Base-by-base conservation (phyloP, 2,797 vertebrate genomes). In the Xiphophorus birchmanni region DNA sequence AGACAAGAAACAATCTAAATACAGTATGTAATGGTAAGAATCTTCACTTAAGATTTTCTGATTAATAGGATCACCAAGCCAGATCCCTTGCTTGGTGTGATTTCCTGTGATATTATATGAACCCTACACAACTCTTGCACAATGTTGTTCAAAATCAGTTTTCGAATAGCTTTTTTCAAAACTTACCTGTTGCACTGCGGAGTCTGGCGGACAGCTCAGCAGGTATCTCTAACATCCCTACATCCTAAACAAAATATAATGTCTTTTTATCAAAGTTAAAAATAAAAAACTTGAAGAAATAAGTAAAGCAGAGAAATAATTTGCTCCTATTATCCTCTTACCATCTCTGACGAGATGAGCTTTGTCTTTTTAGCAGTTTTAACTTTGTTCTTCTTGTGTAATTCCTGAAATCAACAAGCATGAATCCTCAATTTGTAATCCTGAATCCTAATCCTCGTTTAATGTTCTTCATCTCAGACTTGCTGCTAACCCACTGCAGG, bases 161-260 rank as follows among this genome's bases (percentile, higher is more conserved):
- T 44, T 71, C 26, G 1, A 45, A 21, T 26, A 35, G 6, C 21
- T n/a, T 4, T 26, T 78, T 47, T 15, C 50, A 45, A 73, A 10
- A 84, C 94, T 94, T 52, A 99, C 99, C 95, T 93, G 96, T 87
- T 13, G 88, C 88, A 2, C 76, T 87, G 74, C 77, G 95, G 80
- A 99, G 96, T 86, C 97, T 94, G 81, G 94, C 93, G 0, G 97
- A 96, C 73, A 99, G 95, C 82, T 99, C 97, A 40, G 96, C 97
- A 0, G 98, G 99, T 88, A 99, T 98, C 93, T 98, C 97, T 92
- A 99, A 91, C 89, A 94, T 91, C 40, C 96, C 96, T 92, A 97
- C 96, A 23, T 99, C 97, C 99, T 99, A 83, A 69, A 72, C 54
- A 35, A 67, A 44, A 52, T 54, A 74, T 2, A 50, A 52, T 60